Evolutionary conservation across 2,113 vertebrate species (phyloP), one percentile per base, ranked within the genome.

Genomic region (Notarius lentiginosus): DNA sequence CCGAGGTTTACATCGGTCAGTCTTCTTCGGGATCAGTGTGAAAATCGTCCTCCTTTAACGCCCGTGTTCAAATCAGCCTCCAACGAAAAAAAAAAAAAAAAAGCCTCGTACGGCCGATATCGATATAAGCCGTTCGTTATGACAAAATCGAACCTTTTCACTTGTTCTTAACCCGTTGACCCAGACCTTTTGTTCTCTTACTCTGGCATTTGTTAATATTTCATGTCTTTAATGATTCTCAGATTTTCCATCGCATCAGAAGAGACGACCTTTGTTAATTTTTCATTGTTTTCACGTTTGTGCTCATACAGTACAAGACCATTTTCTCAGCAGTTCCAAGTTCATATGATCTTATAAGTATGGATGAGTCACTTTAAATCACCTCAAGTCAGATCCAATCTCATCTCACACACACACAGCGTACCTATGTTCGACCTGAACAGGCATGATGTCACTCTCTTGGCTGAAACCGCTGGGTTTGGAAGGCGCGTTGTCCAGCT

Each of bases 381-480:
- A n/a, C 10, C 24, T 27, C 7, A 70, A 4, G n/a, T 18, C 66
- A 47, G 22, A 73, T 73, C 68, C 1, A 3, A 41, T 41, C 41
- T 41, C 41, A 41, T 41, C 41, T 41, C 72, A 49, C 72, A 22
- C 18, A 75, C 72, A 24, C 72, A 63, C 60, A 22, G 20, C 51
- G 56, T 79, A 99, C 98, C 97, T 97, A 83, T 95, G 95, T 83
- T 99, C 97, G 86, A 96, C 95, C 82, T 96, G 97, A 17, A 97
- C 95, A 6, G 97, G 96, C 95, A 96, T 96, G 22, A 97, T 95
- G 86, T 98, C 98, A 85, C 91, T 95, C 85, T 96, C 96, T 0
- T 96, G 96, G 49, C 89, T 88, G 10, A 90, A 90, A 82, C 91
- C 91, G 58, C 94, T 95, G 61, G 97, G 95, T 92, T 98, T 98